phyloP scores from a whole-genome alignment of 2,888 invertebrate species.

The Megalurothrips usitatus region DNA sequence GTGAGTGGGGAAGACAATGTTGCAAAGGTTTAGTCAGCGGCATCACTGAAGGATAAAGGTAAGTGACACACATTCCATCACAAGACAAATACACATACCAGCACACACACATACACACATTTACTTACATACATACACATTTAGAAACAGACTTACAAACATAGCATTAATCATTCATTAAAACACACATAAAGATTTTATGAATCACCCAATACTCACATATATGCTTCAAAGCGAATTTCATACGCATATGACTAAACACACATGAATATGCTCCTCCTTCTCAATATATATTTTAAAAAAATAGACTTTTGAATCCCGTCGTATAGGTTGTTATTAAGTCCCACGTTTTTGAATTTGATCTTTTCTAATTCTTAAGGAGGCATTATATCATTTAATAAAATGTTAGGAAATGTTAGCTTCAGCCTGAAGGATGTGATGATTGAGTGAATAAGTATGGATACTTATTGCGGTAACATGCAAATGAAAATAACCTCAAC shows the following conservation, averaged over 20 bases:
- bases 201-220: slow-evolving; percentile 4
- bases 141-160: not conserved
- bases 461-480: slow-evolving; percentile 5
- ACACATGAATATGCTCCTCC: slow-evolving; percentile 5
- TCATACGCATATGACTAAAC: slow-evolving; percentile 16
- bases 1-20: slow-evolving; percentile 15
- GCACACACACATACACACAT: not conserved
- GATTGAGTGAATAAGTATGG: not conserved
- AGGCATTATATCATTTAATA: not conserved
- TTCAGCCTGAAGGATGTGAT: not conserved
- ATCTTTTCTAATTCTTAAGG: not conserved
- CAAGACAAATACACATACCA: not conserved
- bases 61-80: not conserved
- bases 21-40: not conserved
- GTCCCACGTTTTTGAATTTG: not conserved
- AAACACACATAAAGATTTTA: not conserved
- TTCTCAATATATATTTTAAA: not conserved
- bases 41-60: not conserved
- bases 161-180: slow-evolving; percentile 9
- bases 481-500: not conserved
- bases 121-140: not conserved
- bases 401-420: not conserved
- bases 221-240: not conserved
- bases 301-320: slow-evolving; percentile 8
- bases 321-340: not conserved